phyloP scores from a whole-genome alignment of 2,888 invertebrate species.

The Atrina japonica region DNA sequence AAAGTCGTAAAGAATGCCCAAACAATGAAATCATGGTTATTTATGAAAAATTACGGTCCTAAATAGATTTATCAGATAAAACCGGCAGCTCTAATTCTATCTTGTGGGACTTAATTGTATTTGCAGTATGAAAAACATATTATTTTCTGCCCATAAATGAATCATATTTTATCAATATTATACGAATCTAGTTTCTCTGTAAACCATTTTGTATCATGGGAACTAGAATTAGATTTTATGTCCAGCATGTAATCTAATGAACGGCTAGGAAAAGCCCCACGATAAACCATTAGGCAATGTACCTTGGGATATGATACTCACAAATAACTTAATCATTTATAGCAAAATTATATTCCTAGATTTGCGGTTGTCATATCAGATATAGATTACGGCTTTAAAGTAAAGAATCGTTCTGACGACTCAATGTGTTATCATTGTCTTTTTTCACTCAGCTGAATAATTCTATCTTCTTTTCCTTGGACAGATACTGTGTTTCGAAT shows the following conservation, averaged over 20 bases:
- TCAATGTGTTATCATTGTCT: conserved; percentile 35
- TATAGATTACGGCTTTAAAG: conserved; percentile 44
- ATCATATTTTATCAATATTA: conserved; percentile 39
- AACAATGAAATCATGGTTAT: conserved; percentile 21
- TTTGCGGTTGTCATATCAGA: conserved; percentile 46
- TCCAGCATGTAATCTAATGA: conserved; percentile 29
- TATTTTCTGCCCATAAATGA: conserved; percentile 40
- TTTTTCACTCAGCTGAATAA: conserved; percentile 30
- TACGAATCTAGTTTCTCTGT: conserved; percentile 23
- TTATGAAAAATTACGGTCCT: conserved; percentile 28
- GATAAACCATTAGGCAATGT: conserved; percentile 23
- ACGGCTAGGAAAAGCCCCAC: conserved; percentile 24
- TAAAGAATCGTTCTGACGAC: conserved; percentile 29
- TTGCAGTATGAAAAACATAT: conserved; percentile 40
- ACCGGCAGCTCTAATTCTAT: conserved; percentile 34
- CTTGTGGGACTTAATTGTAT: conserved; percentile 32
- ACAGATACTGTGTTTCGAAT: conserved; percentile 10
- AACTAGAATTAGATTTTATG: conserved; percentile 18
- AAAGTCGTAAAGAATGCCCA: conserved; percentile 13
- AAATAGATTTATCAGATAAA: conserved; percentile 34
- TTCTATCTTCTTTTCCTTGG: conserved; percentile 27
- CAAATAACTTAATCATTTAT: conserved; percentile 26
- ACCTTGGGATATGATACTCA: neutral
- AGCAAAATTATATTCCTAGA: conserved; percentile 46
- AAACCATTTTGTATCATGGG: conserved; percentile 23